Percentiles rank a stretch among this genome's conserved stretches.
Conservation (phyloP, 1,140 invertebrate species). For the Aphaenogaster ashmeadi region DNA sequence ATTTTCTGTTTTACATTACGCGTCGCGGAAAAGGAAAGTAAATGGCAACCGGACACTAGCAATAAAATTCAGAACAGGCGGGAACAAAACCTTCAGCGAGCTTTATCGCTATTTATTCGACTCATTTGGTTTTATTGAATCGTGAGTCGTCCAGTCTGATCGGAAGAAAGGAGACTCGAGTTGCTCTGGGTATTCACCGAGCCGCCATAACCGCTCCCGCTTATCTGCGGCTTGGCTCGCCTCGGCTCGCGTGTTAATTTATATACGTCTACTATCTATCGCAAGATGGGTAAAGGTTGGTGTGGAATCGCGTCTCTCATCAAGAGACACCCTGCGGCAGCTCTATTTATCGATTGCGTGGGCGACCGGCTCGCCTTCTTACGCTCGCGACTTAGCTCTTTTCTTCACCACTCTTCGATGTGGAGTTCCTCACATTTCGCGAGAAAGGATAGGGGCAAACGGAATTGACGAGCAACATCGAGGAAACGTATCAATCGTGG, state of each 20-base stretch:
- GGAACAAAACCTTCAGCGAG: slow-evolving; percentile 40
- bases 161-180: slow-evolving; percentile 22
- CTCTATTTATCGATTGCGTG: slow-evolving; percentile 66
- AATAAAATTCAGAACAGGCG: background rate
- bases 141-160: slow-evolving; percentile 19
- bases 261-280: slow-evolving; percentile 67
- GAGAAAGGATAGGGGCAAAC: background rate
- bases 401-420: background rate
- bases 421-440: background rate
- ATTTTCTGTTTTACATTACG: background rate
- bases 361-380: slow-evolving; percentile 55
- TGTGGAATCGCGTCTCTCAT: slow-evolving; percentile 69
- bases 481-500: background rate
- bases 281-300: slow-evolving; percentile 64
- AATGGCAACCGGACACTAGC: background rate
- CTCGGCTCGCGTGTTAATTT: slow-evolving; percentile 64
- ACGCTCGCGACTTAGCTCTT: background rate
- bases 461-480: background rate
- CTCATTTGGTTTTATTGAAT: slow-evolving; percentile 73
- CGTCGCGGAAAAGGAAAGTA: background rate
- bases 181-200: slow-evolving; percentile 51
- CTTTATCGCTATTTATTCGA: slow-evolving; percentile 76
- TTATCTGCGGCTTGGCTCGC: slow-evolving; percentile 51
- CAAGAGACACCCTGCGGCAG: slow-evolving; percentile 52
- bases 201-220: slow-evolving; percentile 55